Evolutionary conservation across 2,113 vertebrate genomes (phyloP).

Genomic region (Procavia capensis): DNA sequence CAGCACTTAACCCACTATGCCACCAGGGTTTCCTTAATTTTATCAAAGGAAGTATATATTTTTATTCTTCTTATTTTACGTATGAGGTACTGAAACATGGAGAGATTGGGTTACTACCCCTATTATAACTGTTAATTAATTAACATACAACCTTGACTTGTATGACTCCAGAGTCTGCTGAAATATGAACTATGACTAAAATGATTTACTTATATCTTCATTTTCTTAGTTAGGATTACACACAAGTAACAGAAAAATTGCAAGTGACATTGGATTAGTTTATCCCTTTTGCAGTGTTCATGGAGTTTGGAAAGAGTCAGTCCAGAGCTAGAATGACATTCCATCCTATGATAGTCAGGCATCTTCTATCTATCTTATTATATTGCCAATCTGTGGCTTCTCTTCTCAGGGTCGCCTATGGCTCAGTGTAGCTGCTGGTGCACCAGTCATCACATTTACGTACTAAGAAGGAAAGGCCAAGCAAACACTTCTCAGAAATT

Average conservation of each 20-base stretch:
- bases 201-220: neutral
- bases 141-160: neutral
- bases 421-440: neutral
- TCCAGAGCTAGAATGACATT: neutral
- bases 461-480: neutral
- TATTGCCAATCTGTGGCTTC: neutral
- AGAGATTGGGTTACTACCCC: neutral
- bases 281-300: neutral
- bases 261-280: neutral
- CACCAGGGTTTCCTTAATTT: too few relatives aligned
- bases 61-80: constrained; percentile 5
- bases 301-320: neutral
- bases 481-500: neutral
- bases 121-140: neutral
- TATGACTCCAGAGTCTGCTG: neutral
- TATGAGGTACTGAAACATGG: neutral
- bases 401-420: neutral
- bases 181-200: constrained; percentile 1
- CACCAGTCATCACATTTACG: neutral
- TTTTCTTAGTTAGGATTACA: neutral
- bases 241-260: neutral
- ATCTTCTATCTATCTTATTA: neutral
- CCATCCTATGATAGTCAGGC: neutral
- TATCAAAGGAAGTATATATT: neutral
- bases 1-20: too few relatives aligned